These are phyloP conservation scores for Drosophila erecta DNA, from an alignment of 1,140 invertebrate genomes.

Conservation along the genomic window DNA sequence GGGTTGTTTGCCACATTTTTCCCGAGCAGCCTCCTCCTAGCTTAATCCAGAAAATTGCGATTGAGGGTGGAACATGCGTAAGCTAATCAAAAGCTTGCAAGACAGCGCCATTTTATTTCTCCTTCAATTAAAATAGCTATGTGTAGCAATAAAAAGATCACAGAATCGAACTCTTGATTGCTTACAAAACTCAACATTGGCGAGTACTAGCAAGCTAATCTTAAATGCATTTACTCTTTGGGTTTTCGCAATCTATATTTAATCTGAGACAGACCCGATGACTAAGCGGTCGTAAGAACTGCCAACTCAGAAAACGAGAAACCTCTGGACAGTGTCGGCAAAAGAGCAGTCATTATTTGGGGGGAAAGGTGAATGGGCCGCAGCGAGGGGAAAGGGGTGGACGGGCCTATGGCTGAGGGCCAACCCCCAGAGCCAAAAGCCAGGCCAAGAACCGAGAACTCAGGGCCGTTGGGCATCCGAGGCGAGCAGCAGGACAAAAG, in stretches of 20 bases:
- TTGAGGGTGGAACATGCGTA: slow-evolving; percentile 1
- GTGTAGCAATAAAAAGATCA: no score
- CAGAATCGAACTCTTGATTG: no score
- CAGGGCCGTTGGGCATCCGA: slow-evolving; percentile 40
- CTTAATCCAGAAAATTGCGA: slow-evolving; percentile 2
- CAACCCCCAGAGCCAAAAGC: slow-evolving; percentile 13
- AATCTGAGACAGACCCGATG: slow-evolving; percentile 19
- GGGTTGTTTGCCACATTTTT: slow-evolving; percentile 1
- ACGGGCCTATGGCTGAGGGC: neutral
- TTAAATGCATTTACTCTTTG: slow-evolving; percentile 1
- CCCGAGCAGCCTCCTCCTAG: neutral
- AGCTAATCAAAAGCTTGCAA: slow-evolving; percentile 2
- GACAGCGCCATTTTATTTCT: slow-evolving; percentile 4
- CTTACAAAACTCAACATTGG: no score
- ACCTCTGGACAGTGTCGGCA: slow-evolving; percentile 50
- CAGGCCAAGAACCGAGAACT: slow-evolving; percentile 10
- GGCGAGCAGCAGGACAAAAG: slow-evolving; percentile 31
- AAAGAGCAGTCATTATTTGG: slow-evolving; percentile 32
- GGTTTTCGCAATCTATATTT: slow-evolving; percentile 36
- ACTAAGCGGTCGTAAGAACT: slow-evolving; percentile 31
- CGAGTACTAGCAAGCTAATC: slow-evolving; percentile 1
- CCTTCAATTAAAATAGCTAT: no score
- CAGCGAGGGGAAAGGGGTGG: neutral
- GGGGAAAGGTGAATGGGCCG: neutral
- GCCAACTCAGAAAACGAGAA: slow-evolving; percentile 8